Conservation (phyloP, 2,797 vertebrate species). For the Sebastiscus tertius region DNA sequence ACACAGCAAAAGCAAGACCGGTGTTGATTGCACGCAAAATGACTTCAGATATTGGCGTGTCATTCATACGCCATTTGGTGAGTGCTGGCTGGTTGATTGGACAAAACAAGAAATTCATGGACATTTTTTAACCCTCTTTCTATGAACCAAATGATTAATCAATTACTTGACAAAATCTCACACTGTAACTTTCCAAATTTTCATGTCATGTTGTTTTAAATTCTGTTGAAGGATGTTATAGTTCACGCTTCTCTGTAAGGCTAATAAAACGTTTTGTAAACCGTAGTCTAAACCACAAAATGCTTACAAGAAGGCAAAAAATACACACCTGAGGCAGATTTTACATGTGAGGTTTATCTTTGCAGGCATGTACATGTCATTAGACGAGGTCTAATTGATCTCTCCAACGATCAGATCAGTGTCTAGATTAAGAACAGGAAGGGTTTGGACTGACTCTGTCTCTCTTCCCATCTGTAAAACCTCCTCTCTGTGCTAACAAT, state of each 20-base stretch:
- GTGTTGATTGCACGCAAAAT: neutral
- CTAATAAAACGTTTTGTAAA: neutral
- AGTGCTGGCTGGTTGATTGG: too few relatives aligned
- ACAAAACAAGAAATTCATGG: too few relatives aligned
- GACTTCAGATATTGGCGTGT: too few relatives aligned
- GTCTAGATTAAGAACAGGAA: constrained; percentile 57
- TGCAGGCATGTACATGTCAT: neutral
- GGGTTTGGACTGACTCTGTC: constrained; percentile 3
- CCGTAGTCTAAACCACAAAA: neutral
- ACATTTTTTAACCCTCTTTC: neutral
- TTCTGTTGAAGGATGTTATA: neutral
- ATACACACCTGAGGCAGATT: neutral
- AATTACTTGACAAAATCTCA: neutral
- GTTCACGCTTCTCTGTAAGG: neutral
- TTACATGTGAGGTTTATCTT: neutral
- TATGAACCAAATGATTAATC: neutral
- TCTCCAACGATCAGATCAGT: constrained; percentile 16
- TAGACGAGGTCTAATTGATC: constrained; percentile 21
- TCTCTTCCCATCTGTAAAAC: constrained; percentile 19
- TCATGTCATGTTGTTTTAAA: neutral
- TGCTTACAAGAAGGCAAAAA: neutral
- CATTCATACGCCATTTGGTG: neutral
- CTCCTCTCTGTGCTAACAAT: constrained; percentile 59
- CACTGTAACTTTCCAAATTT: neutral
- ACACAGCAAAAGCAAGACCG: neutral